Base-by-base conservation (phyloP, 2,113 vertebrate species). In the Electrona antarctica region DNA sequence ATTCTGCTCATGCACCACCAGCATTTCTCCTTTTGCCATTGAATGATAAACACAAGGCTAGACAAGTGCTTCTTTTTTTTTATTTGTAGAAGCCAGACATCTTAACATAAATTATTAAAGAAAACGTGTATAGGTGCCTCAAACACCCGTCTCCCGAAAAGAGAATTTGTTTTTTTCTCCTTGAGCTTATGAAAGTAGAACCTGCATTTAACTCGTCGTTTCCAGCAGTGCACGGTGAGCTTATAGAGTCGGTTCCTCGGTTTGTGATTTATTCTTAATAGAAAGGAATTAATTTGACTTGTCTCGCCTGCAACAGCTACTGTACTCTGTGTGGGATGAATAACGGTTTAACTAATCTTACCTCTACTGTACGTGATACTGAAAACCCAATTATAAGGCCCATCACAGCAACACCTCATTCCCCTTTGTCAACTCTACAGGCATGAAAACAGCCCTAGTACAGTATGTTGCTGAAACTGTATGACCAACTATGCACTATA, bases 91-190 rank as follows among this genome's bases (percentile, higher is more conserved):
- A 78, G 33, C 74, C 84, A 73, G 66, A 82, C 86, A 73, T 77
- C 80, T 71, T 54, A 78, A 80, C 67, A 84, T 84, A 47, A 87
- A 86, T 84, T 78, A 91, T 90, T 84, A 54, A 88, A 41, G 33
- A 41, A 41, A 41, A 58, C 33, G 48, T 61, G 48, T 83, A 76
- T 83, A 76, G 65, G 33, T 8, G 6, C 59, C 56, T 45, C 50
- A 41, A 21, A 41, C 8, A 33, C 58, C 14, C 55, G n/a, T 7
- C 60, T 59, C 57, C 29, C 10, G 29, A 47, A 62, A 81, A 56
- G 74, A 72, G 21, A 58, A 66, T 10, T 13, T n/a, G 64, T 70
- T 85, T 76, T 80, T 67, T 81, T 80, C 49, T 65, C 13, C 51
- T 60, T 59, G 13, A 65, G 69, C 61, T 50, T 77, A 67, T 21